Conservation (phyloP, 1,140 invertebrate genomes). For the Cardiocondyla obscurior region DNA sequence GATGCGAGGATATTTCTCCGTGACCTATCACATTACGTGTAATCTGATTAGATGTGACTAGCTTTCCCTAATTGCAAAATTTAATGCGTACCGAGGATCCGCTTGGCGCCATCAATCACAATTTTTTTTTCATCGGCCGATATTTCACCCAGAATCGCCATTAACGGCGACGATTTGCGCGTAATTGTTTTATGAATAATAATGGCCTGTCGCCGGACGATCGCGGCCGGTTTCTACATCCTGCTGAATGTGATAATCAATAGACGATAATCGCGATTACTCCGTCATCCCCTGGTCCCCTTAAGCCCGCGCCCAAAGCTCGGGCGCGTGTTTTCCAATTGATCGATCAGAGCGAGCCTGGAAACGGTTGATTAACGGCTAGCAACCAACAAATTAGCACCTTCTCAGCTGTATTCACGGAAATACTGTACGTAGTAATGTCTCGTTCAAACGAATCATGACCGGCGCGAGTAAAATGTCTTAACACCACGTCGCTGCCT, state of each 20-base stretch:
- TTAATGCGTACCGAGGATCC: background rate
- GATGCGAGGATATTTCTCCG: background rate
- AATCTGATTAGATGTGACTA: constrained; percentile 15
- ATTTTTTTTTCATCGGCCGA: constrained; percentile 13
- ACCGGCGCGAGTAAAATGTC: constrained; percentile 24
- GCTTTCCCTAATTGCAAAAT: background rate
- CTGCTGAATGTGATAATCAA: constrained; percentile 54
- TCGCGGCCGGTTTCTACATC: constrained; percentile 53
- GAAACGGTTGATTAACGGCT: constrained; percentile 52
- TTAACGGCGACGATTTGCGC: background rate
- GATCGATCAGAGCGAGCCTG: constrained; percentile 22
- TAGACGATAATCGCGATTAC: constrained; percentile 16
- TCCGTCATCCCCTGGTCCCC: constrained; percentile 5
- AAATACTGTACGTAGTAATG: constrained; percentile 17
- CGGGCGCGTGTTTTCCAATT: background rate
- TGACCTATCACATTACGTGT: background rate
- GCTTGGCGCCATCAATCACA: background rate
- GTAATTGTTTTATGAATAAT: constrained; percentile 29
- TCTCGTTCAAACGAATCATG: constrained; percentile 32
- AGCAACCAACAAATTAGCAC: constrained; percentile 54
- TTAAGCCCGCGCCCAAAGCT: background rate
- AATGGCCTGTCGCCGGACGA: constrained; percentile 24
- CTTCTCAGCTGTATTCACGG: constrained; percentile 21
- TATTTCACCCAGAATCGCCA: background rate
- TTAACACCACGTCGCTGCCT: background rate